Base-by-base conservation (phyloP, 2,888 invertebrate genomes). In the Aelia acuminata region DNA sequence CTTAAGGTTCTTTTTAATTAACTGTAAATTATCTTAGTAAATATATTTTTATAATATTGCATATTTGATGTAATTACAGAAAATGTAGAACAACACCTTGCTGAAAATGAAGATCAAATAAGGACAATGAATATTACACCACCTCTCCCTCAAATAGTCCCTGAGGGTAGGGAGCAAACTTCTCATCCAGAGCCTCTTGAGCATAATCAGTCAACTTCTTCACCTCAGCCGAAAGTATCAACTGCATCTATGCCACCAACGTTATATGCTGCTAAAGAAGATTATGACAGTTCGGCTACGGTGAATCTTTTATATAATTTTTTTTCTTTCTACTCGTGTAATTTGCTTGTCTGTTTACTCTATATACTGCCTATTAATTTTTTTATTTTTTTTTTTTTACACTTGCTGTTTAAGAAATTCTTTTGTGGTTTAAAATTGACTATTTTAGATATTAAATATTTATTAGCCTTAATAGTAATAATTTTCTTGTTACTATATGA, bases 261-360 rank as follows among this genome's bases (percentile, higher is more conserved):
- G 26, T 80, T 91, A 90, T 88, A 91, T 90, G 47, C 91, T 91
- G 89, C 91, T 91, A 92, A 93, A 90, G 94, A 94, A 90, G 94
- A 94, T 91, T 94, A 94, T 91, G 94, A 94, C 90, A 94, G 94
- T 91, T 94, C 94, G 87, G 94, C 94, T 91, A 94, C 94, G 92
- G 94, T 94, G 92, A 93, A 92, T 91, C 50, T 86, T 88, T 88
- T 84, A 84, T 88, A 22, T 48, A 70, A 31, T 31, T 63, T 63
- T 63, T 53, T 63, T 63, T 63, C 31, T 5, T 11, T 35, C 15
- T 35, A 63, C 18, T 63, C 63, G 18, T 35, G 18, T 57, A n/a
- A 53, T 57, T 57, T 57, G 13, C 26, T 57, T 26, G 26, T 3
- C 20, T 13, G 10, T 26, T 2, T 7, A 4, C 4, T 43, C 43